These are phyloP conservation scores for Drosophila nigromelanica DNA, from an alignment of 1,140 invertebrate genomes.

Conservation along the genomic window DNA sequence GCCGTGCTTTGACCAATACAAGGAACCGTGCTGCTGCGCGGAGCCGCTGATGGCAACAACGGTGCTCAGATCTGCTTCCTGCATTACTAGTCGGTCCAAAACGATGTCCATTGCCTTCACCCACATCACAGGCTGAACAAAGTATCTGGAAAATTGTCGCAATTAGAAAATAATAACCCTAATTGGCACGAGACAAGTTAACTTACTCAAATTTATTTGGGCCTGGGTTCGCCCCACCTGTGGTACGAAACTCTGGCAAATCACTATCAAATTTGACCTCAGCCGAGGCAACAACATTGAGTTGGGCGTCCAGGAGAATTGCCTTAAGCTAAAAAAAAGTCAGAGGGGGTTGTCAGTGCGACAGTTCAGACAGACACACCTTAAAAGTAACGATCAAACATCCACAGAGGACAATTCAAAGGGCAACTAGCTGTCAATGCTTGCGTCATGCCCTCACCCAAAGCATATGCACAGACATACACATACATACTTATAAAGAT, in stretches of 20 bases:
- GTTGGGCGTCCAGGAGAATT: conserved; percentile 90
- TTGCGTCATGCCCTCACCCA: conserved; percentile 28
- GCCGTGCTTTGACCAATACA: conserved; percentile 95
- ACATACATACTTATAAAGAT: no score
- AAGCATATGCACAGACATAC: neutral
- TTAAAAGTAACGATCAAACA: conserved; percentile 72
- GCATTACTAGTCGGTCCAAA: conserved; percentile 92
- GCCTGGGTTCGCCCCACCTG: conserved; percentile 72
- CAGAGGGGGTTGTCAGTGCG: conserved; percentile 22
- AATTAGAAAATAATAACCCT: neutral
- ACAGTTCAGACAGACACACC: conserved; percentile 47
- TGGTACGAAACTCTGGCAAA: conserved; percentile 91
- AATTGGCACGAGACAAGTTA: neutral
- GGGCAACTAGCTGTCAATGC: conserved; percentile 51
- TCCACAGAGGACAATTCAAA: conserved; percentile 25
- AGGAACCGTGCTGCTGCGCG: conserved; percentile 98
- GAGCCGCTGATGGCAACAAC: conserved; percentile 94
- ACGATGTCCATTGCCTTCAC: conserved; percentile 97
- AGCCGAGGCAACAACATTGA: conserved; percentile 90
- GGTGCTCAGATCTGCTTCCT: conserved; percentile 92
- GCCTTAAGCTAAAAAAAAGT: conserved; percentile 92
- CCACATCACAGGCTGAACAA: conserved; percentile 95
- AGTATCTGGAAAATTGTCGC: conserved; percentile 49
- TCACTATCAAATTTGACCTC: conserved; percentile 95
- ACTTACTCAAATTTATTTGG: conserved; percentile 86